Percentiles rank a stretch among this genome's conserved stretches.
Conservation (phyloP, 2,113 vertebrate species). For the Urocitellus parryii region DNA sequence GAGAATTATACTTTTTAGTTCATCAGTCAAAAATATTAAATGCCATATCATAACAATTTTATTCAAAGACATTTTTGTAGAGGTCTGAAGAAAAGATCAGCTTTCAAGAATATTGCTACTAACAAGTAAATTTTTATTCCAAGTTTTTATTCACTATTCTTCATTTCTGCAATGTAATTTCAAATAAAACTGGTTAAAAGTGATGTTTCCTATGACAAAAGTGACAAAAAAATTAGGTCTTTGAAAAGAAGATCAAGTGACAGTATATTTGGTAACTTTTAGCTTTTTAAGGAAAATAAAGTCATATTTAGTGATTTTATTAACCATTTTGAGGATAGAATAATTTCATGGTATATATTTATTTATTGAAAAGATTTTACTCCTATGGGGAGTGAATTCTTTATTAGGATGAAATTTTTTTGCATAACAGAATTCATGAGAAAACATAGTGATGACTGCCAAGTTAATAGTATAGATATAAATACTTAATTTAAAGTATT, state of each 20-base stretch:
- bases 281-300: not conserved
- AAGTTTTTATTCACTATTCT: not conserved
- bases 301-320: not conserved
- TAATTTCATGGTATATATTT: not conserved
- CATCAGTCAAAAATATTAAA: not conserved
- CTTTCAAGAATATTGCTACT: not conserved
- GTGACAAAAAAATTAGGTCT: not conserved
- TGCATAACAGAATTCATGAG: not conserved
- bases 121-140: not conserved
- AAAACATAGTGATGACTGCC: not conserved
- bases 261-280: not conserved
- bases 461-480: not conserved
- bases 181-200: not conserved
- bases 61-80: not conserved
- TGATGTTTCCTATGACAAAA: not conserved
- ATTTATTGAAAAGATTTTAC: not conserved
- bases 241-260: not conserved
- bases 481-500: not conserved
- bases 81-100: not conserved
- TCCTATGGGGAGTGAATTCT: not conserved
- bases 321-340: slow-evolving; percentile 3
- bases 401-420: not conserved
- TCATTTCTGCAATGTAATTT: not conserved
- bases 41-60: not conserved
- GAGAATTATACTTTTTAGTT: not conserved